Evolutionary conservation across 2,888 invertebrate genomes (phyloP).

Genomic region (Apocheima hispidaria): DNA sequence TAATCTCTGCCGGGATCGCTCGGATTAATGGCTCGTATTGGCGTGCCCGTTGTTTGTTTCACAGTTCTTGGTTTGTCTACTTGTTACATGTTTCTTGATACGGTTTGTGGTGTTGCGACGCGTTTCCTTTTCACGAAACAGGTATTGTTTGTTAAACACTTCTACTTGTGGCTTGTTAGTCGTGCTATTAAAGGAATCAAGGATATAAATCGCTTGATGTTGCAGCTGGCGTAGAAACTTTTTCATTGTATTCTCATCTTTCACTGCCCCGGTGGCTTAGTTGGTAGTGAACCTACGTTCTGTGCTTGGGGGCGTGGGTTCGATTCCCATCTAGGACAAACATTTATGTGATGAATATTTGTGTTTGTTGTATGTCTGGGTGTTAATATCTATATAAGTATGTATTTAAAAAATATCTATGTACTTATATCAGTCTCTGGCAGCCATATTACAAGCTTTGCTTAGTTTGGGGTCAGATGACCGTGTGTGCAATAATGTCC

Average conservation of each 20-base stretch:
- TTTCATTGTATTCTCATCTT: background rate
- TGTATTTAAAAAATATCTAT: too few relatives aligned
- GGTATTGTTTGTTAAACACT: conserved; percentile 24
- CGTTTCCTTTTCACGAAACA: conserved; percentile 44
- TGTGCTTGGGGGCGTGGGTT: too few relatives aligned
- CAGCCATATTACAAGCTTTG: too few relatives aligned
- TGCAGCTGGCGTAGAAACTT: background rate
- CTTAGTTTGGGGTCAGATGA: too few relatives aligned
- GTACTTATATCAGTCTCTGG: too few relatives aligned
- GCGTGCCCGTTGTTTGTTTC: conserved; percentile 79
- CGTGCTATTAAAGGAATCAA: background rate
- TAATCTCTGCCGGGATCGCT: conserved; percentile 82
- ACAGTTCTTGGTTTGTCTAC: conserved; percentile 68
- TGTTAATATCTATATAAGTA: too few relatives aligned
- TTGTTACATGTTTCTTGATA: conserved; percentile 70
- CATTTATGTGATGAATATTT: too few relatives aligned
- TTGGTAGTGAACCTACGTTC: too few relatives aligned
- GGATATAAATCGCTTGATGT: background rate
- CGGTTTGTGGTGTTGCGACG: conserved; percentile 55
- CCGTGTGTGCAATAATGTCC: too few relatives aligned
- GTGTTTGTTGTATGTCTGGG: too few relatives aligned
- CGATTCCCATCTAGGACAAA: too few relatives aligned
- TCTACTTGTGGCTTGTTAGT: background rate
- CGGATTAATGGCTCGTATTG: conserved; percentile 83
- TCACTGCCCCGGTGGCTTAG: too few relatives aligned